Conservation (phyloP, 2,888 invertebrate genomes). For the Caenorhabditis macrosperma region DNA sequence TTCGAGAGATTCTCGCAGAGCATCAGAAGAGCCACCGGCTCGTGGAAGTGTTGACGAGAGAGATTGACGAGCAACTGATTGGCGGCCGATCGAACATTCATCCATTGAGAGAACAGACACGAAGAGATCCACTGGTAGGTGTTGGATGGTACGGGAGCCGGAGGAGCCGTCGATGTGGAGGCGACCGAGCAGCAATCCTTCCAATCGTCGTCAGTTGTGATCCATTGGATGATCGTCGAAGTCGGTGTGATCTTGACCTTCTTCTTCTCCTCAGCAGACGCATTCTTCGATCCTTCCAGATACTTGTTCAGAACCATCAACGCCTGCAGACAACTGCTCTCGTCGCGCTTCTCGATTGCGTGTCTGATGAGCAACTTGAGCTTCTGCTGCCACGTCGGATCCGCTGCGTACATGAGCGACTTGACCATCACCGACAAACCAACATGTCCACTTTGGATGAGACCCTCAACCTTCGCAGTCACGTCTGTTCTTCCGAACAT, state of each 20-base stretch:
- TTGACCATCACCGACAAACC: slow-evolving; percentile 49
- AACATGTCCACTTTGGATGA: slow-evolving; percentile 39
- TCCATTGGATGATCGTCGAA: slow-evolving; percentile 21
- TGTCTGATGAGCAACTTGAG: slow-evolving; percentile 51
- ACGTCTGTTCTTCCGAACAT: slow-evolving; percentile 50
- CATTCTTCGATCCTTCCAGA: slow-evolving; percentile 31
- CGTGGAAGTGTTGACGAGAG: slow-evolving; percentile 47
- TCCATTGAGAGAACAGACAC: slow-evolving; percentile 65
- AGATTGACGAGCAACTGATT: slow-evolving; percentile 54
- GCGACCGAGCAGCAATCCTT: slow-evolving; percentile 26
- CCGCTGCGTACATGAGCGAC: slow-evolving; percentile 50
- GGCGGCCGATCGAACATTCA: slow-evolving; percentile 56
- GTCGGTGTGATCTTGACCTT: slow-evolving; percentile 9
- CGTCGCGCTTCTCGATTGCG: slow-evolving; percentile 47
- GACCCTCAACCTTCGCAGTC: slow-evolving; percentile 35
- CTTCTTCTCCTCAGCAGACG: slow-evolving; percentile 18
- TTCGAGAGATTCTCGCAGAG: slow-evolving; percentile 51
- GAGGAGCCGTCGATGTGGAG: slow-evolving; percentile 15
- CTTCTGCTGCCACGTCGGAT: slow-evolving; percentile 65
- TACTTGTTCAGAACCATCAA: slow-evolving; percentile 56
- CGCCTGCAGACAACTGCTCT: slow-evolving; percentile 46
- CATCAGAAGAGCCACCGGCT: slow-evolving; percentile 50
- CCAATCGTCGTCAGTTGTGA: slow-evolving; percentile 49
- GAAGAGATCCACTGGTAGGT: slow-evolving; percentile 60
- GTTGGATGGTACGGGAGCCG: neutral